Evolutionary conservation across 2,797 vertebrate species (phyloP).

Genomic region (Anniella stebbinsi): DNA sequence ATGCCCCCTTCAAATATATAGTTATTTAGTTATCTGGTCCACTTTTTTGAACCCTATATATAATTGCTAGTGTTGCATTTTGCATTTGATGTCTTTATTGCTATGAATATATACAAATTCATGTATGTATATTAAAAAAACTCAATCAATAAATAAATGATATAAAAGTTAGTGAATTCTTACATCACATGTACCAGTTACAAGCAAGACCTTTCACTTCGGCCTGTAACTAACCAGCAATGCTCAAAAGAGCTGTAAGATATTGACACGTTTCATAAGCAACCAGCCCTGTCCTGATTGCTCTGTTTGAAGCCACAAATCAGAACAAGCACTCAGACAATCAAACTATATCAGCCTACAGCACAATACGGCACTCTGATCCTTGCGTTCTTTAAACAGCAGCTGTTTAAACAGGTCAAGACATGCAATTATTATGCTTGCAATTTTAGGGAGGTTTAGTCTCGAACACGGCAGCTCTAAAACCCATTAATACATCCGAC

Average conservation of each 20-base stretch:
- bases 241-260: neutral
- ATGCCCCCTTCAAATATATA: too few relatives aligned
- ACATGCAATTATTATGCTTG: conserved; percentile 13
- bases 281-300: neutral
- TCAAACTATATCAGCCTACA: conserved; percentile 37
- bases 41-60: too few relatives aligned
- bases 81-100: too few relatives aligned
- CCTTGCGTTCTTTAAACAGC: conserved; percentile 40
- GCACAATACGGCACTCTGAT: conserved; percentile 39
- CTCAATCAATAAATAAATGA: too few relatives aligned
- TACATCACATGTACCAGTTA: neutral
- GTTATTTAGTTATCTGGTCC: too few relatives aligned
- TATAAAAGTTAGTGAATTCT: neutral
- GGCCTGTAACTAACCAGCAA: neutral
- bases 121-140: too few relatives aligned
- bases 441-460: conserved; percentile 30
- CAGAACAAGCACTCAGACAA: neutral
- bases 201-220: neutral
- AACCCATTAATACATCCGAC: neutral
- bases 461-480: neutral
- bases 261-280: neutral
- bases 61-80: too few relatives aligned
- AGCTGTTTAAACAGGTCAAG: conserved; percentile 63
- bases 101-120: too few relatives aligned
- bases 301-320: conserved; percentile 15